Base-by-base conservation (phyloP, 2,888 invertebrate genomes). In the Argyresthia albistria region DNA sequence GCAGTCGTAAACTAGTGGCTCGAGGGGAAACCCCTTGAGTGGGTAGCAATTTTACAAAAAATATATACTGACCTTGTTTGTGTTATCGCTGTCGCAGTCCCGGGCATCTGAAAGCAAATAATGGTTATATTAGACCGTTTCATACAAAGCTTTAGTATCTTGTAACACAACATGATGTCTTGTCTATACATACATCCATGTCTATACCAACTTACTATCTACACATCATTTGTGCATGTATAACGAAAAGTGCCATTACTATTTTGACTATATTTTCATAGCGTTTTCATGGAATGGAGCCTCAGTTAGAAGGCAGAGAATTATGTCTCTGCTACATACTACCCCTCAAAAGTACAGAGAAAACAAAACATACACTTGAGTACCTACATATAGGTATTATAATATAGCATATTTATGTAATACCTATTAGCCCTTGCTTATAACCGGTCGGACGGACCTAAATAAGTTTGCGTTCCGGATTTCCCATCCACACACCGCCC, bases 401-500 rank as follows among this genome's bases (percentile, higher is more conserved):
- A 45, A 15, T 45, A 8, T 46, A 46, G 9, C 16, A 10, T 51
- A 45, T 51, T 51, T 45, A 45, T 43, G 45, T 35, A 8, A 16
- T 36, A 12, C 25, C 35, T 36, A 83, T 86, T 86, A 86, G 84
- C 78, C 67, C 60, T 60, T 59, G 72, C 64, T 74, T 73, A 76
- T 75, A 78, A 78, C 75, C 73, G 69, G 66, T 67, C 59, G 64
- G 66, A 74, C 72, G 80, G 81, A 79, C 80, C 83, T 83, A 86
- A 87, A 87, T 86, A 82, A 86, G 87, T 87, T 87, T 87, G 86
- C 82, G 70, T 77, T 78, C 73, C 67, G 81, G 82, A 83, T 87
- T 80, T 73, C 65, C 69, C 58, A 73, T 74, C 25, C 25, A 77
- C 73, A 78, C 62, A 64, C 74, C 79, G 43, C 37, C 79, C 81